Evolutionary conservation across 2,113 vertebrate genomes (phyloP), one percentile per base, ranked within the genome.

Genomic region (Labrus mixtus): DNA sequence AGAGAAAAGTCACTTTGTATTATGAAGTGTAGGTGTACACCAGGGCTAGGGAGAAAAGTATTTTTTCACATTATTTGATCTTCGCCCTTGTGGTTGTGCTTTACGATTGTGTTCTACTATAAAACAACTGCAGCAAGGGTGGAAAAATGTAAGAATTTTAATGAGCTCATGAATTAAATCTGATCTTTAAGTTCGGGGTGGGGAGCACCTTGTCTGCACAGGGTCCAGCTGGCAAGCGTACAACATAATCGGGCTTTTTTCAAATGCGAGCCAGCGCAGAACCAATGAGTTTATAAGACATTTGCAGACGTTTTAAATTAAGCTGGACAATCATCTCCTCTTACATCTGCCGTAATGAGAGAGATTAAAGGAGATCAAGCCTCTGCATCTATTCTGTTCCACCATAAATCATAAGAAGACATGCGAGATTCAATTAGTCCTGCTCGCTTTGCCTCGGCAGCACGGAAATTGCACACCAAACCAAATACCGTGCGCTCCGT

Each of bases 341-440:
- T 78, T 82, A 78, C 78, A 59, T 82, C 45, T 61, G 64, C 76
- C 15, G n/a, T 89, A 90, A 92, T 88, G 83, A 90, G 75, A 58
- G 72, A 87, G 89, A 89, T 92, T 91, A 87, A 36, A 78, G 78
- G 33, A 81, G 86, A 88, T 88, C 82, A 73, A 76, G 81, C 76
- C 78, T 63, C 11, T 54, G 60, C 79, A 87, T 87, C 76, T 61
- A 55, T 84, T 76, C 83, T 50, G 48, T 78, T 86, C 69, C 68
- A 73, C 68, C 76, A 90, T 90, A 89, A 87, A 91, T 90, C 89
- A 89, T 76, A 87, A 79, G 76, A 72, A 68, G 81, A 89, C 82
- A 88, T 51, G 72, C 74, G 61, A 72, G 79, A 91, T 89, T 87
- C 77, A 85, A 92, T 91, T 84, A 87, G 89, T 83, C 76, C 81